These are phyloP conservation scores for Ichneumoninae sp. DNA, from an alignment of 2,888 invertebrate species.

Conservation along the genomic window DNA sequence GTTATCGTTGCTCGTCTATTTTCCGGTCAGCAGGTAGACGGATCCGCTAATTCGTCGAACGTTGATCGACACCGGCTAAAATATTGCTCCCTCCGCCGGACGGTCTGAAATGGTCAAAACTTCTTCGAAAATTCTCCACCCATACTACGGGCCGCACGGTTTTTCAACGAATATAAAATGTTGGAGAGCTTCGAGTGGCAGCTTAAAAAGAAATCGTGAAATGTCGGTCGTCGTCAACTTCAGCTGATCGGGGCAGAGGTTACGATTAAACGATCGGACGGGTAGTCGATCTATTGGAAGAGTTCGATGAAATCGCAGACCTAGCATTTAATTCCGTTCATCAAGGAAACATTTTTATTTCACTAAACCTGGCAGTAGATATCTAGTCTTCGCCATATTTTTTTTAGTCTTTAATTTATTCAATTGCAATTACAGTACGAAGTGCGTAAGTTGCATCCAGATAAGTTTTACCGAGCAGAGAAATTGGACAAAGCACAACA, in stretches of 20 bases:
- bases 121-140: neutral
- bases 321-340: neutral
- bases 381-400: no score
- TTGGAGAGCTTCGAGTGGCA: neutral
- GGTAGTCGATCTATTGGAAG: neutral
- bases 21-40: neutral
- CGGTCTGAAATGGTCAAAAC: neutral
- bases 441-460: no score
- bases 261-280: neutral
- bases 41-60: neutral
- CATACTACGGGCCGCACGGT: neutral
- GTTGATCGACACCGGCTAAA: neutral
- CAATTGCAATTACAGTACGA: no score
- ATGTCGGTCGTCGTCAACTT: neutral
- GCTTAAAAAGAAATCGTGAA: neutral
- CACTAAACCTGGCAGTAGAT: no score
- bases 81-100: neutral
- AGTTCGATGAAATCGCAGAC: neutral
- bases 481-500: no score
- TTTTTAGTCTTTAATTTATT: no score
- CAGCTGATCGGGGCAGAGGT: neutral
- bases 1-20: neutral
- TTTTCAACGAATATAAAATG: neutral
- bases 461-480: no score
- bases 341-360: neutral